Evolutionary conservation across 2,113 vertebrate genomes (phyloP).

Genomic region (Centropristis striata): DNA sequence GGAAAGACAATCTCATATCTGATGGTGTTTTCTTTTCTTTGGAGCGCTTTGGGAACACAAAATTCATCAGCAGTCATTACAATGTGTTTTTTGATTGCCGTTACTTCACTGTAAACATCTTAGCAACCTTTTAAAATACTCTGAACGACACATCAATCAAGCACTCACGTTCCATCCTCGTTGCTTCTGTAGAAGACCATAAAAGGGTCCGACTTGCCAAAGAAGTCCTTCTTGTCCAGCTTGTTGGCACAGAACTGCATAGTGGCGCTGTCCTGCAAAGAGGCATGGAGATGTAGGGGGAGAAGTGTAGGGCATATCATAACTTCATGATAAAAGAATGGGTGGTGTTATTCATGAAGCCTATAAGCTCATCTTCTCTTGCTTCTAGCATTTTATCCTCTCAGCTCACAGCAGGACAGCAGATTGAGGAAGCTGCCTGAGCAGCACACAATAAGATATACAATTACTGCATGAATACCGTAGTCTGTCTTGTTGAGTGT

Average conservation of each 20-base stretch:
- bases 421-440: constrained; percentile 36
- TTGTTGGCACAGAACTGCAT: constrained; percentile 97
- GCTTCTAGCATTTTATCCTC: constrained; percentile 29
- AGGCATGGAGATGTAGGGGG: constrained; percentile 11
- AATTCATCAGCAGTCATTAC: neutral
- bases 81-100: neutral
- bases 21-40: neutral
- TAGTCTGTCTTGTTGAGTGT: neutral
- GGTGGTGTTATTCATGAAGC: constrained; percentile 21
- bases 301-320: neutral
- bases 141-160: neutral
- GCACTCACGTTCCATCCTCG: constrained; percentile 93
- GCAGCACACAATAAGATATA: constrained; percentile 12
- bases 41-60: neutral
- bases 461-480: constrained; percentile 37
- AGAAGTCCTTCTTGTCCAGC: constrained; percentile 96
- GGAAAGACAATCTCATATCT: constrained; percentile 8
- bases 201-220: constrained; percentile 94
- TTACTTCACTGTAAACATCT: neutral
- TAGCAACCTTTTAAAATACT: neutral
- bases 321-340: constrained; percentile 23
- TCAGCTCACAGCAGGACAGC: constrained; percentile 1
- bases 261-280: constrained; percentile 88
- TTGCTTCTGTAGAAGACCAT: constrained; percentile 95
- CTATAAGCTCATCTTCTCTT: constrained; percentile 8